Percentiles rank a stretch among this genome's conserved stretches.
These are phyloP conservation scores for Callyntrura sp. DNA, from an alignment of 2,888 invertebrate genomes.

Conservation along the genomic window DNA sequence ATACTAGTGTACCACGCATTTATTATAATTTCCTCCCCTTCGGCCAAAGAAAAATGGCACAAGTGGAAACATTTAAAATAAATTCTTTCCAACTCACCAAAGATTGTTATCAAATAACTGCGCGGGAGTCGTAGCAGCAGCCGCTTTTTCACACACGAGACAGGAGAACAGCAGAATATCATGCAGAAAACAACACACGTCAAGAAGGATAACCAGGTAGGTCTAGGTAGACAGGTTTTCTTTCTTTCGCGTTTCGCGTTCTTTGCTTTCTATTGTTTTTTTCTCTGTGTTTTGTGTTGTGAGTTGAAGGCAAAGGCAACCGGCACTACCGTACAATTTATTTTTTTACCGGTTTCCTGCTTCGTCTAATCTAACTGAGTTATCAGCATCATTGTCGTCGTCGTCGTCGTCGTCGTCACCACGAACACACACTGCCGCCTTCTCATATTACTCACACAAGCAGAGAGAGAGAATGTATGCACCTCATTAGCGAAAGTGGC, in stretches of 20 bases:
- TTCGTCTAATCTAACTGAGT: neutral
- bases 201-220: neutral
- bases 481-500: constrained; percentile 58
- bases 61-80: neutral
- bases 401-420: too few species aligned
- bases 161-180: neutral
- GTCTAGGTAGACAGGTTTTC: too few species aligned
- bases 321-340: neutral
- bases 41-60: neutral
- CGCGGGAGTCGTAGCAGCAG: too few species aligned
- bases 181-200: neutral
- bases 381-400: too few species aligned
- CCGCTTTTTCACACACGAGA: neutral
- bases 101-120: neutral
- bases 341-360: neutral
- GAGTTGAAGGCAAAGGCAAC: neutral
- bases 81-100: neutral
- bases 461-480: constrained; percentile 55
- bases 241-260: too few species aligned
- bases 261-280: neutral
- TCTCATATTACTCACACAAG: constrained; percentile 37
- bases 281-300: neutral
- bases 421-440: constrained; percentile 6
- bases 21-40: too few species aligned
- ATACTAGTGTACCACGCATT: too few species aligned